These are phyloP conservation scores for Pachycephala philippinensis DNA, from an alignment of 2,113 vertebrate species.

Conservation along the genomic window DNA sequence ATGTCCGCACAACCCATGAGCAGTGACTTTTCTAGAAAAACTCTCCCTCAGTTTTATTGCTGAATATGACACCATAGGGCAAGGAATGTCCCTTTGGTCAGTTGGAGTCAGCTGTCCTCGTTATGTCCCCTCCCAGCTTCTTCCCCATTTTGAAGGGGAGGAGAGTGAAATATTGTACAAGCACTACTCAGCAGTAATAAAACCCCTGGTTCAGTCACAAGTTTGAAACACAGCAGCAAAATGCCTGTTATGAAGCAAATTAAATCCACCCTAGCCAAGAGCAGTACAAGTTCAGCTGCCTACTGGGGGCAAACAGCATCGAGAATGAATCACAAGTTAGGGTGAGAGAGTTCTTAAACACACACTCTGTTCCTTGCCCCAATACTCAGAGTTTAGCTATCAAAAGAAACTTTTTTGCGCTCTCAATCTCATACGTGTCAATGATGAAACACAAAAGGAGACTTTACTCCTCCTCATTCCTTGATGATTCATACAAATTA, in stretches of 20 bases:
- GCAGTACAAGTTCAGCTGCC: not conserved
- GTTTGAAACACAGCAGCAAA: not conserved
- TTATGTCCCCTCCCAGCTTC: not conserved
- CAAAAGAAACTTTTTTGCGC: not conserved
- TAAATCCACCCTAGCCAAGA: not conserved
- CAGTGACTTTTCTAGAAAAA: not conserved
- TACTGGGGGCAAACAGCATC: not conserved
- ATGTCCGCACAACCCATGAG: not conserved
- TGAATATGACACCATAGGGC: not conserved
- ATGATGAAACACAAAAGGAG: not conserved
- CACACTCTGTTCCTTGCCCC: not conserved
- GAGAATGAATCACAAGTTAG: not conserved
- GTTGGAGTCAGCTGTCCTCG: not conserved
- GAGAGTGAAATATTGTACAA: not conserved
- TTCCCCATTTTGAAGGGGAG: rapidly evolving
- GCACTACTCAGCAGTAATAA: not conserved
- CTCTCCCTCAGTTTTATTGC: not conserved
- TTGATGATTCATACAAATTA: not conserved
- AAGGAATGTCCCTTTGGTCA: not conserved
- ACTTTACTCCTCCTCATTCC: not conserved
- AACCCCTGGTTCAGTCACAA: not conserved
- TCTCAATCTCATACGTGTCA: not conserved
- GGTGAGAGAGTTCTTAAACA: not conserved
- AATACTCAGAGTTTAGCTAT: not conserved
- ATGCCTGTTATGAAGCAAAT: not conserved